Evolutionary conservation across 2,888 invertebrate species (phyloP).

Genomic region (Mimas tiliae): DNA sequence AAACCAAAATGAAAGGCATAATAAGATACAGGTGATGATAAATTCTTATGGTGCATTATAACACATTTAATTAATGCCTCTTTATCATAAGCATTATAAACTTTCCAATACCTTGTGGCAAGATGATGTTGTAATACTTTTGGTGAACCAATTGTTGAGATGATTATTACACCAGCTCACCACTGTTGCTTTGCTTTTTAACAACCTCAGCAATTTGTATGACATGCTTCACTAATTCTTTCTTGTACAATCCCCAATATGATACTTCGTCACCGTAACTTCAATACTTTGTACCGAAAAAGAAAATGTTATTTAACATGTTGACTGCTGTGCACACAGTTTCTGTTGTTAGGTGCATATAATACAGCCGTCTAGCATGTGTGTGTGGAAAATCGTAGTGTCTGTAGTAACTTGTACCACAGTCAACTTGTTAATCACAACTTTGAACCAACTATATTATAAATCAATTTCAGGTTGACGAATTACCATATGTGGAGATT

Average conservation of each 20-base stretch:
- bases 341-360: too few relatives aligned
- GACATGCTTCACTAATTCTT: slow-evolving; percentile 65
- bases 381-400: too few relatives aligned
- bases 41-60: background rate
- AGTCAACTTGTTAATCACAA: background rate
- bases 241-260: slow-evolving; percentile 53
- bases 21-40: background rate
- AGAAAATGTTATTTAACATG: slow-evolving; percentile 43
- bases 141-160: slow-evolving; percentile 60
- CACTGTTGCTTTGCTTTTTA: slow-evolving; percentile 54
- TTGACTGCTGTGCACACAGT: too few relatives aligned
- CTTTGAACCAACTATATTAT: slow-evolving; percentile 68
- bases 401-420: too few relatives aligned
- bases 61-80: background rate
- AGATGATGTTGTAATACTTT: slow-evolving; percentile 73
- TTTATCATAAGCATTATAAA: slow-evolving; percentile 39
- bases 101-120: slow-evolving; percentile 71
- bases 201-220: slow-evolving; percentile 58
- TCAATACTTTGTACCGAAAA: slow-evolving; percentile 66
- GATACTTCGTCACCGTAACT: slow-evolving; percentile 72
- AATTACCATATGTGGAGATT: slow-evolving; percentile 72
- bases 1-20: background rate
- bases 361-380: too few relatives aligned
- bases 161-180: slow-evolving; percentile 59
- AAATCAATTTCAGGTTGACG: slow-evolving; percentile 58